Base-by-base conservation (phyloP, 1,140 invertebrate species). In the Polyergus mexicanus region DNA sequence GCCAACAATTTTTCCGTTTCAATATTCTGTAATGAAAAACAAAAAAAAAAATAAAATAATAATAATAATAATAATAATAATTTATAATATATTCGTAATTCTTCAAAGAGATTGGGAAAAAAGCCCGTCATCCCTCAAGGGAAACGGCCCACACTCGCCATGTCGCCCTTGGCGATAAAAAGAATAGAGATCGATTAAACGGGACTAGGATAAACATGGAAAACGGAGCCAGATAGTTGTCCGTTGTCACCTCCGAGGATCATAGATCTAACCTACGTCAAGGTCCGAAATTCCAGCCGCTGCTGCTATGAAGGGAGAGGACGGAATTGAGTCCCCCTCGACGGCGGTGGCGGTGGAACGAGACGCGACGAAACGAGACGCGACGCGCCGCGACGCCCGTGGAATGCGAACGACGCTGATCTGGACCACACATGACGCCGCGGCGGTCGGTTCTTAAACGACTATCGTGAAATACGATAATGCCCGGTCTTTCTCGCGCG, bases 381-480 rank as follows among this genome's bases (percentile, higher is more conserved):
- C 89, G 85, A 72, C 88, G 86, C 89, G 85, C 76, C 88, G 86
- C 88, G 91, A 92, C 90, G 91, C 88, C 62, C 74, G 51, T 84
- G 88, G 89, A 92, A 92, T 93, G 92, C 91, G 85, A 90, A 88
- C 91, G 88, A 89, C 88, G 81, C 77, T 89, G 88, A 66, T 74
- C 71, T 77, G 88, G 91, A 92, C 91, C 91, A 92, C 91, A 92
- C 91, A 87, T 85, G 90, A 88, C 63, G 87, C 25, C 88, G 84
- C 88, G 83, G 80, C 80, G 56, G 75, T 63, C 71, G 85, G 78
- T 66, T 90, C 91, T 51, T 88, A 92, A 93, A 94, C 89, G 92
- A 93, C 93, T 91, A 91, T 91, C 91, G 91, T 93, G 92, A 94
- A 94, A 94, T 93, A 94, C 92, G 92, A 92, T 93, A 93, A 93